These are phyloP conservation scores for Epirrita christyi DNA, from an alignment of 2,888 invertebrate species.

Conservation along the genomic window DNA sequence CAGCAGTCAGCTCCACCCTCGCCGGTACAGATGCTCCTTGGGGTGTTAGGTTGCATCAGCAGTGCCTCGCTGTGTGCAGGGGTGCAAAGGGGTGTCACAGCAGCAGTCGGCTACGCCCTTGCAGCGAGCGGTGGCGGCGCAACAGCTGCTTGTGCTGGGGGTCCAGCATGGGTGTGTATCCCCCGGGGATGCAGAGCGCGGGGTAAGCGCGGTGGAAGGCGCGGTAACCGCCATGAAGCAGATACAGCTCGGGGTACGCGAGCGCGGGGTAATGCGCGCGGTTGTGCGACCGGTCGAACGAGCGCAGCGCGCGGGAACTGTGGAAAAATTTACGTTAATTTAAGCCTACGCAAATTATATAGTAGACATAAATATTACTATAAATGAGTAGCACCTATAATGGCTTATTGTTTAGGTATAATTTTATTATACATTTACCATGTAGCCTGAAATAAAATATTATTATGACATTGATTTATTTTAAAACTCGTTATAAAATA, in stretches of 20 bases:
- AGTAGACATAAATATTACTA: no score
- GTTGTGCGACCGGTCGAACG: slow-evolving; percentile 75
- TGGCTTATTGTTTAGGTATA: no score
- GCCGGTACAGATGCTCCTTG: slow-evolving; percentile 51
- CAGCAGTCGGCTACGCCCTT: slow-evolving; percentile 42
- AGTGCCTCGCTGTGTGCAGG: neutral
- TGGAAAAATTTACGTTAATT: slow-evolving; percentile 6
- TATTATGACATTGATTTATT: no score
- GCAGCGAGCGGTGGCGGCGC: slow-evolving; percentile 81
- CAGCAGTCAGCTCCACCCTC: slow-evolving; percentile 42
- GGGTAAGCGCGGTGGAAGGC: slow-evolving; percentile 89
- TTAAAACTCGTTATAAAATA: no score
- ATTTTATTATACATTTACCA: no score
- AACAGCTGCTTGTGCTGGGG: slow-evolving; percentile 85
- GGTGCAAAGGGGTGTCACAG: slow-evolving; percentile 28
- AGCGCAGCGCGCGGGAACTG: slow-evolving; percentile 86
- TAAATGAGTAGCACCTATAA: no score
- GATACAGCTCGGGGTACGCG: slow-evolving; percentile 96
- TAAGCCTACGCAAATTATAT: no score
- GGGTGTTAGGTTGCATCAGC: neutral
- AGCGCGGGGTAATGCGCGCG: slow-evolving; percentile 93
- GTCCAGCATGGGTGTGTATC: slow-evolving; percentile 94
- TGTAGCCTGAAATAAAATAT: no score
- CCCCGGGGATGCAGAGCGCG: slow-evolving; percentile 87
- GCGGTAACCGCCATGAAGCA: slow-evolving; percentile 90